These are phyloP conservation scores for Scomber colias DNA, from an alignment of 2,113 vertebrate species.

Conservation along the genomic window DNA sequence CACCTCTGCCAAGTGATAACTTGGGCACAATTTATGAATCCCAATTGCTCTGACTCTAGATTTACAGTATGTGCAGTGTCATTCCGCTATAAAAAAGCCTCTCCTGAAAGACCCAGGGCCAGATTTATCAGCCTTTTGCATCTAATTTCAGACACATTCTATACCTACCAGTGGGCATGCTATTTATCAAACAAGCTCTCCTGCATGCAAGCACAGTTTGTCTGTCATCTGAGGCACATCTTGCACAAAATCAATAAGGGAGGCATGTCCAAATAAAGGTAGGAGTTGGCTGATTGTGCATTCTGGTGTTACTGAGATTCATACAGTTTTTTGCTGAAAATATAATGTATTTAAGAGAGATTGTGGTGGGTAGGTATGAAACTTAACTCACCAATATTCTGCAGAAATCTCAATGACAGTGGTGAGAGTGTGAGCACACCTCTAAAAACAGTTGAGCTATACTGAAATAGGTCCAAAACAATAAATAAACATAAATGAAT, in stretches of 20 bases:
- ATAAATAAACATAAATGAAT: no score
- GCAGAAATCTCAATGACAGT: background rate
- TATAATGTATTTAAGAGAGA: background rate
- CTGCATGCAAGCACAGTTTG: constrained; percentile 6
- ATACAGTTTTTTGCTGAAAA: background rate
- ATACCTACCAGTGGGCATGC: background rate
- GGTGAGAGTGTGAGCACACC: background rate
- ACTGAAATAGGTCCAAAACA: no score
- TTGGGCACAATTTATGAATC: constrained; percentile 3
- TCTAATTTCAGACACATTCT: constrained; percentile 9
- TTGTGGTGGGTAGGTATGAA: background rate
- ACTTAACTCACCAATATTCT: no score
- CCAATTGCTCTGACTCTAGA: constrained; percentile 3
- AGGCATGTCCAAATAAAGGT: background rate
- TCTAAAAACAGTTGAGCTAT: background rate
- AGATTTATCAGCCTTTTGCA: constrained; percentile 1
- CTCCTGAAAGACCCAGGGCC: background rate
- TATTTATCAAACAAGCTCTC: constrained; percentile 14
- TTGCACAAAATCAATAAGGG: background rate
- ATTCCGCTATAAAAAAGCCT: background rate
- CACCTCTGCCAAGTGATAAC: background rate
- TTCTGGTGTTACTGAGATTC: background rate
- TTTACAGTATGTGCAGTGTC: constrained; percentile 16
- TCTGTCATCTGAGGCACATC: background rate
- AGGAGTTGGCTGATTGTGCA: background rate